phyloP scores from a whole-genome alignment of 2,797 vertebrate species.

The Diplodus puntazzo region DNA sequence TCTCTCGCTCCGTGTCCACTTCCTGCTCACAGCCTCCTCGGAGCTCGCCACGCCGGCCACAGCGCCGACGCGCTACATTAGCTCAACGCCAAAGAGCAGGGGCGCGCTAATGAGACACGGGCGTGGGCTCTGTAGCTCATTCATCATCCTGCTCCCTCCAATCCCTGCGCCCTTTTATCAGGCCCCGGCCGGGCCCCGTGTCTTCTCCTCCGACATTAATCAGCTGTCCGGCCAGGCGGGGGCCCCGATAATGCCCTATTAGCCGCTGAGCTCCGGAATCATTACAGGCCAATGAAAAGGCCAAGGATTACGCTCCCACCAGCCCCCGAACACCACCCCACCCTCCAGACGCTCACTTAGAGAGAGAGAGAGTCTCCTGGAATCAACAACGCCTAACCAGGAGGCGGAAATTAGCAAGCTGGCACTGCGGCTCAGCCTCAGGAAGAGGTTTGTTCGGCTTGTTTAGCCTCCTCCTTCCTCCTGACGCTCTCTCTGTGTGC shows the following conservation, averaged over 20 bases:
- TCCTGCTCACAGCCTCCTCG: not conserved
- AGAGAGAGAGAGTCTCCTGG: slow-evolving; percentile 30
- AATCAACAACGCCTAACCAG: slow-evolving; percentile 38
- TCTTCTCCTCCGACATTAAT: slow-evolving; percentile 77
- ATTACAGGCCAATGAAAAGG: slow-evolving; percentile 79
- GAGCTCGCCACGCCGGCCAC: slow-evolving; percentile 14
- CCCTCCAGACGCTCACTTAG: slow-evolving; percentile 1
- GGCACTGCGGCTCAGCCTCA: slow-evolving; percentile 32
- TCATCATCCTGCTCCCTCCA: slow-evolving; percentile 80
- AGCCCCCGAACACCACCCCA: slow-evolving; percentile 6
- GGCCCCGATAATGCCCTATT: slow-evolving; percentile 79
- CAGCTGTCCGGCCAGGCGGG: slow-evolving; percentile 74
- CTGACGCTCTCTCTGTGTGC: not conserved
- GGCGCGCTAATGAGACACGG: slow-evolving; percentile 77
- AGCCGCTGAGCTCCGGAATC: slow-evolving; percentile 68
- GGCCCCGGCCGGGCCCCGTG: slow-evolving; percentile 56
- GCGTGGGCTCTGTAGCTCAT: slow-evolving; percentile 65
- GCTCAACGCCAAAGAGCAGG: slow-evolving; percentile 63
- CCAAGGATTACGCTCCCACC: slow-evolving; percentile 72
- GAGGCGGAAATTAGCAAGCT: slow-evolving; percentile 47
- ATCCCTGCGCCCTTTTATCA: slow-evolving; percentile 73
- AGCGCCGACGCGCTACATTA: slow-evolving; percentile 74
- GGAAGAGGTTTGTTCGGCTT: slow-evolving; percentile 48
- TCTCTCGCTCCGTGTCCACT: not conserved
- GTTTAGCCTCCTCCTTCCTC: slow-evolving; percentile 10